Evolutionary conservation across 2,888 invertebrate genomes (phyloP).

Genomic region (Drosophila mimica): DNA sequence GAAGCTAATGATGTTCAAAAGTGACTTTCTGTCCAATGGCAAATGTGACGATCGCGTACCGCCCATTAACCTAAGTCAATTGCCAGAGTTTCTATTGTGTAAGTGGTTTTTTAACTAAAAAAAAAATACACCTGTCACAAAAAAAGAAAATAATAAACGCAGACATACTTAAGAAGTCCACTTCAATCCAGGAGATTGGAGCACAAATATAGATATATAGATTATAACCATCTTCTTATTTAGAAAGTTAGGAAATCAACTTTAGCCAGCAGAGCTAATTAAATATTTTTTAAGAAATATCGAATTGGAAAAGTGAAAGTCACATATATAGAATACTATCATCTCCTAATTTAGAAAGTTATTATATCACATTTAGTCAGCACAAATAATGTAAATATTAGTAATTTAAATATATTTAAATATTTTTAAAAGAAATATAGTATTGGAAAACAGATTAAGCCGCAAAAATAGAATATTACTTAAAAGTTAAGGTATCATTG

Average conservation of each 20-base stretch:
- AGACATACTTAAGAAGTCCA: background rate
- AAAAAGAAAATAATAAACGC: background rate
- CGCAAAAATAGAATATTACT: background rate
- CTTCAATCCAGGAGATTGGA: background rate
- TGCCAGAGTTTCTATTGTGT: conserved; percentile 91
- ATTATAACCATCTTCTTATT: background rate
- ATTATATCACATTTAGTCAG: too few relatives aligned
- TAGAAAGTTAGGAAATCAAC: background rate
- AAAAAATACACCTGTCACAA: background rate
- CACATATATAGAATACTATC: background rate
- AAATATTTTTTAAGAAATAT: too few relatives aligned
- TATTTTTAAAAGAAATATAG: background rate
- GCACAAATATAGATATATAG: too few relatives aligned
- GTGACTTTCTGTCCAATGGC: conserved; percentile 84
- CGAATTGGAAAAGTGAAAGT: background rate
- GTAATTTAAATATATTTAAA: background rate
- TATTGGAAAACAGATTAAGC: background rate
- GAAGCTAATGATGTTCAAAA: conserved; percentile 85
- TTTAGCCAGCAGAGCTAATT: rapidly evolving
- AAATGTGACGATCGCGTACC: conserved; percentile 88
- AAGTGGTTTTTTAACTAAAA: conserved; percentile 84
- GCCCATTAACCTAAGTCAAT: conserved; percentile 90
- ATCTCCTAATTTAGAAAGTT: too few relatives aligned
- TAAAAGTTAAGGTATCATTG: background rate
- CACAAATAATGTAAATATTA: background rate